Evolutionary conservation across 2,113 vertebrate species (phyloP).

Genomic region (Taxidea taxus): DNA sequence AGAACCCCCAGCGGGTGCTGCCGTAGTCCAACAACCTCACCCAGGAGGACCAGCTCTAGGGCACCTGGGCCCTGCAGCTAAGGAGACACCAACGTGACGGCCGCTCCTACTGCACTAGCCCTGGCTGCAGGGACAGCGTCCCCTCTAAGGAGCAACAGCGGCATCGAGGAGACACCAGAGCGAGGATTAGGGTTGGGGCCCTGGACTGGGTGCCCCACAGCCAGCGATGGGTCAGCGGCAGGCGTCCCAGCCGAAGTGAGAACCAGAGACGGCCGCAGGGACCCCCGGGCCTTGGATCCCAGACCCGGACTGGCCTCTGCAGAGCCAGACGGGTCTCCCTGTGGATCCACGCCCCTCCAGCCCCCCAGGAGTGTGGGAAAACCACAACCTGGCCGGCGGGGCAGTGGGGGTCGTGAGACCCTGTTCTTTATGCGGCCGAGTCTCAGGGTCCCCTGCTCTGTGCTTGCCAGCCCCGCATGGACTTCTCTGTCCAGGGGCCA

Average conservation of each 20-base stretch:
- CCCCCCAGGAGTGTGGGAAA: not conserved
- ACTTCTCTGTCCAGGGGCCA: not conserved
- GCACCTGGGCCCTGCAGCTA: rapidly evolving
- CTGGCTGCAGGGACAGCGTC: rapidly evolving
- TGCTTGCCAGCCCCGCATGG: rapidly evolving
- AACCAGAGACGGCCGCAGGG: not conserved
- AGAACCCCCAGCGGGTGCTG: not conserved
- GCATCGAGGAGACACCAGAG: rapidly evolving
- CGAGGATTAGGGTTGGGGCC: rapidly evolving
- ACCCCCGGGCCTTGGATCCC: not conserved
- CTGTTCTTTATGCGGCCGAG: not conserved
- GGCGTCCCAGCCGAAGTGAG: rapidly evolving
- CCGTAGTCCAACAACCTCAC: no score
- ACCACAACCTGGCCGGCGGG: not conserved
- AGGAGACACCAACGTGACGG: rapidly evolving
- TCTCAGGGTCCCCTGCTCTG: not conserved
- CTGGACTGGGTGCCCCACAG: no score
- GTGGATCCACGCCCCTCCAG: not conserved
- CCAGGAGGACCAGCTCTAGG: not conserved
- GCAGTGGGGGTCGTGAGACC: not conserved
- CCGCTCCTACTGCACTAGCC: rapidly evolving
- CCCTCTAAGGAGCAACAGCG: rapidly evolving
- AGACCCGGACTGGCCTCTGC: not conserved
- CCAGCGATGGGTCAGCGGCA: rapidly evolving
- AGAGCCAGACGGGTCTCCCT: not conserved